Evolutionary conservation across 2,888 invertebrate species (phyloP).

Genomic region (Sarcophaga rosellei): DNA sequence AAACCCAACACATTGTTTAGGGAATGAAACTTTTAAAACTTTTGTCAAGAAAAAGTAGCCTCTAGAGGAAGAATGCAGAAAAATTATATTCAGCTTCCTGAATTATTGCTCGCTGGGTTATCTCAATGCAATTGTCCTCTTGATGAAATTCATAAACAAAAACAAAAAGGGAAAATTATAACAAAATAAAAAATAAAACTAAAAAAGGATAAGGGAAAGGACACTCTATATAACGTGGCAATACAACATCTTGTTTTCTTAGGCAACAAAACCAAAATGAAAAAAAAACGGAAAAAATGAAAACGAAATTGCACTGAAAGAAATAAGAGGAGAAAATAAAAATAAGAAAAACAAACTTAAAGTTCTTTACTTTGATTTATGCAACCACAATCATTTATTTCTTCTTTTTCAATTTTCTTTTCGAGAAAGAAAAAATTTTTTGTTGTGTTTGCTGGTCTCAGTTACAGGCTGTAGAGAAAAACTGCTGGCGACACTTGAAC

Average conservation of each 20-base stretch:
- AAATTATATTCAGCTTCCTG: background rate
- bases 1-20: background rate
- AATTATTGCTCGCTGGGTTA: conserved; percentile 25
- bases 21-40: background rate
- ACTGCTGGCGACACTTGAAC: conserved; percentile 65
- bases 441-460: background rate
- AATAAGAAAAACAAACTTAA: background rate
- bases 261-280: background rate
- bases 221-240: conserved; percentile 54
- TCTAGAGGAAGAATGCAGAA: background rate
- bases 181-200: background rate
- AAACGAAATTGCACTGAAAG: background rate
- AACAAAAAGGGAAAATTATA: background rate
- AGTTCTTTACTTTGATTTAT: conserved; percentile 66
- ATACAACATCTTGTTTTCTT: conserved; percentile 49
- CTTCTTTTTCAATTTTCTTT: conserved; percentile 51
- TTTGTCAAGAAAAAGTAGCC: background rate
- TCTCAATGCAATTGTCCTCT: conserved; percentile 2
- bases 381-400: conserved; percentile 64
- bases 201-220: conserved; percentile 30
- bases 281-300: background rate
- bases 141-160: conserved; percentile 39
- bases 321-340: background rate
- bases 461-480: conserved; percentile 46
- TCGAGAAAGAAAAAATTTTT: background rate